A percentile compares a stretch with the other conserved stretches of the same genome.
phyloP scores from a whole-genome alignment of 2,888 invertebrate genomes.

The Drosophila pegasa region DNA sequence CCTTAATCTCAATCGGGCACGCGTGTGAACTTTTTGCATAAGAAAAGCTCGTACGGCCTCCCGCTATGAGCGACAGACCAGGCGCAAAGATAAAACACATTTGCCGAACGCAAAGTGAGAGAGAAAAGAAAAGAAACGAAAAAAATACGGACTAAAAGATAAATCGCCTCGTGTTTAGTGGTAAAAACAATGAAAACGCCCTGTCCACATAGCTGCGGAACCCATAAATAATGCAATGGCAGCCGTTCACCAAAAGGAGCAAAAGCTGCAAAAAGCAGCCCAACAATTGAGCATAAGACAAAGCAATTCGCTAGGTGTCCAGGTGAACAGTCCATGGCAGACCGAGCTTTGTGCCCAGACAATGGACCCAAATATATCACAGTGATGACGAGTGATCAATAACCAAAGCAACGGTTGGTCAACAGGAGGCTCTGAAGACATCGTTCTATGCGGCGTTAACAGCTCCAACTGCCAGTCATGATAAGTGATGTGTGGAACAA shows the following conservation, averaged over 20 bases:
- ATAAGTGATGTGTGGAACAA: slow-evolving; percentile 47
- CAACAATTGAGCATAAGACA: slow-evolving; percentile 63
- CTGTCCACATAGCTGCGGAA: slow-evolving; percentile 47
- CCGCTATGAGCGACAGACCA: slow-evolving; percentile 6
- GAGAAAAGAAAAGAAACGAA: background rate
- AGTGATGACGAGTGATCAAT: slow-evolving; percentile 73
- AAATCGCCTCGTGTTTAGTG: slow-evolving; percentile 63
- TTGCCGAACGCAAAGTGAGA: slow-evolving; percentile 30
- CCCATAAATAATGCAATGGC: slow-evolving; percentile 74
- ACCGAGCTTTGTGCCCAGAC: slow-evolving; percentile 58
- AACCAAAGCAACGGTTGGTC: slow-evolving; percentile 32
- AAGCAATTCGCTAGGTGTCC: slow-evolving; percentile 44
- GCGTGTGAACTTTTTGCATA: slow-evolving; percentile 60
- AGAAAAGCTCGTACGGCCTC: slow-evolving; percentile 21
- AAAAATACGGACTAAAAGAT: slow-evolving; percentile 46
- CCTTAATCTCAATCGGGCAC: slow-evolving; percentile 47
- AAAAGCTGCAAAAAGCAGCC: slow-evolving; percentile 11
- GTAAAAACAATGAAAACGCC: slow-evolving; percentile 64
- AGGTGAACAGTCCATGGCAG: slow-evolving; percentile 45
- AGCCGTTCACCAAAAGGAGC: slow-evolving; percentile 41
- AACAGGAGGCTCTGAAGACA: background rate
- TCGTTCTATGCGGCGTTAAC: slow-evolving; percentile 15
- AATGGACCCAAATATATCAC: slow-evolving; percentile 72
- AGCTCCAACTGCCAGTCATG: slow-evolving; percentile 22
- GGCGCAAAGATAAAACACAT: slow-evolving; percentile 32